Conservation (phyloP, 2,113 vertebrate species). For the Sus scrofa region DNA sequence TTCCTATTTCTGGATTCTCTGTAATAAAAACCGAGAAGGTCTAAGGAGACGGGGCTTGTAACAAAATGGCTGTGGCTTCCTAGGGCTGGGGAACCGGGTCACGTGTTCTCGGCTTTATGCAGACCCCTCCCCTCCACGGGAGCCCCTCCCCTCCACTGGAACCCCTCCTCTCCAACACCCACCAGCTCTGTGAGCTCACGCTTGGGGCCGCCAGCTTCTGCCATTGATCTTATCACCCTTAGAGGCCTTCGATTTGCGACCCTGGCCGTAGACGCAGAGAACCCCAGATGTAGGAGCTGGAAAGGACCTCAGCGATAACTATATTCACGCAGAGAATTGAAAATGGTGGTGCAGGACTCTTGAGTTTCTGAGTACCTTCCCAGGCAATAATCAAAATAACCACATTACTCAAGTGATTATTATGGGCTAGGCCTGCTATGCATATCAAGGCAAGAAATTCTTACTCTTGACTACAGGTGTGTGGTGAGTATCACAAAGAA, state of each 20-base stretch:
- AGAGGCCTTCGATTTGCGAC: not conserved
- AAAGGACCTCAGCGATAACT: not conserved
- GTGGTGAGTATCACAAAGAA: not conserved
- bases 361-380: not conserved
- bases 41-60: not conserved
- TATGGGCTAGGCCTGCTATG: not conserved
- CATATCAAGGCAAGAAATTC: not conserved
- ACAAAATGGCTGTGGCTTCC: not conserved
- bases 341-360: not conserved
- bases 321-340: not conserved
- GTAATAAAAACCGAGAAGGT: not conserved
- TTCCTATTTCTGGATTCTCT: not conserved
- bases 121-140: no score
- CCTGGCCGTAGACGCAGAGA: not conserved
- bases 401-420: not conserved
- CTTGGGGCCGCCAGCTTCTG: not conserved
- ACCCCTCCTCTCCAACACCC: no score
- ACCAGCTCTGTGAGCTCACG: not conserved
- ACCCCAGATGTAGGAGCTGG: no score
- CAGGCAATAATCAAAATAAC: not conserved
- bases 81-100: accelerated
- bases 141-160: no score
- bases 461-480: not conserved
- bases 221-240: not conserved
- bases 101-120: not conserved